Conservation (phyloP, 2,888 invertebrate genomes). For the Dynastes maya region DNA sequence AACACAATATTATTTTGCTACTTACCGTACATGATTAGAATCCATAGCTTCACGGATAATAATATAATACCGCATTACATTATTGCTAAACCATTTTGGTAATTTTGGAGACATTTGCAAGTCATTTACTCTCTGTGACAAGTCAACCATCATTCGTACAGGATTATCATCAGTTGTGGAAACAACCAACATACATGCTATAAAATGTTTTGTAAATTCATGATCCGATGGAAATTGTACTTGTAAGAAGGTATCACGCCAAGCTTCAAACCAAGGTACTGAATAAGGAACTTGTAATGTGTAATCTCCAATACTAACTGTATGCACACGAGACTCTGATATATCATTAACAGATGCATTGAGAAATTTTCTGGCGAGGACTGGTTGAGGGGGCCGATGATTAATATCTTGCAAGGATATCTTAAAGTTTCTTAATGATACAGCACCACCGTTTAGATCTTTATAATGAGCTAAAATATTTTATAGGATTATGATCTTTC, state of each 20-base stretch:
- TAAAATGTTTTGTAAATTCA: conserved; percentile 93
- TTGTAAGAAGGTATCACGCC: conserved; percentile 92
- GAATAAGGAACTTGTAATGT: conserved; percentile 81
- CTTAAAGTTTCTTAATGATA: conserved; percentile 83
- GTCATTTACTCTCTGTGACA: conserved; percentile 87
- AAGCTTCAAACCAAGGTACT: conserved; percentile 96
- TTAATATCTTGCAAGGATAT: conserved; percentile 88
- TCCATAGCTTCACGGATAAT: conserved; percentile 88
- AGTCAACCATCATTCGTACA: conserved; percentile 84
- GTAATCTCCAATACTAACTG: conserved; percentile 67
- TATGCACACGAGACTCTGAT: conserved; percentile 62
- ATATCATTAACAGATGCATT: conserved; percentile 72
- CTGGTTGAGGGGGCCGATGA: conserved; percentile 85
- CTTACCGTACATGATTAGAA: conserved; percentile 84
- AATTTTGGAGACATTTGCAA: conserved; percentile 84
- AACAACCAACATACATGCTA: conserved; percentile 86
- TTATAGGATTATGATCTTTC: conserved; percentile 13
- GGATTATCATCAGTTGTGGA: conserved; percentile 84
- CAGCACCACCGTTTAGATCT: conserved; percentile 84
- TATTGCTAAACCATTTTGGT: conserved; percentile 87
- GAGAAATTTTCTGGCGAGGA: conserved; percentile 86
- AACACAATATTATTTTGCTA: conserved; percentile 52
- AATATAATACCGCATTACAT: conserved; percentile 90
- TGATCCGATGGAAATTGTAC: conserved; percentile 94
- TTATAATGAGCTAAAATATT: conserved; percentile 82